Percentiles rank a stretch among this genome's conserved stretches.
Evolutionary conservation across 2,888 invertebrate genomes (phyloP).

Genomic region (Ophonus ardosiacus): DNA sequence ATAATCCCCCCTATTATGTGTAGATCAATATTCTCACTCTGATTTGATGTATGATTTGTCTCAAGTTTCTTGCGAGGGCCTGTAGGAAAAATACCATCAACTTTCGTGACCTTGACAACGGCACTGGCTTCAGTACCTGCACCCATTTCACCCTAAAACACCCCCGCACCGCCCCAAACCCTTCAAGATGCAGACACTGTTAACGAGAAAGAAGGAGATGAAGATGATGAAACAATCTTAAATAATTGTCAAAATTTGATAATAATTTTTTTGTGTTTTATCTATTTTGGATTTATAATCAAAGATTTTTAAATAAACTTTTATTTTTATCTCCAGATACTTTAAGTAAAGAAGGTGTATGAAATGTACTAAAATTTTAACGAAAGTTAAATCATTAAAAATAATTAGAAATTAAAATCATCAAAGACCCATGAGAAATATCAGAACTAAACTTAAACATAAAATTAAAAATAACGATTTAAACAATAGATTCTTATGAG

Average conservation of each 20-base stretch:
- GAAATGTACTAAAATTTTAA: too few species aligned
- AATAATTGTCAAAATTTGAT: background rate
- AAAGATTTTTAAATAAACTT: too few species aligned
- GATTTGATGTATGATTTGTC: conserved; percentile 16
- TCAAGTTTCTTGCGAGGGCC: conserved; percentile 12
- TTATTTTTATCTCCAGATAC: too few species aligned
- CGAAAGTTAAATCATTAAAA: too few species aligned
- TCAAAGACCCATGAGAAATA: too few species aligned
- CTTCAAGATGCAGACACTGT: conserved; percentile 55
- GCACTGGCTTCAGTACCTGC: conserved; percentile 35
- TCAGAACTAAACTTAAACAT: too few species aligned
- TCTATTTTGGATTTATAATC: too few species aligned
- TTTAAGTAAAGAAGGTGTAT: too few species aligned
- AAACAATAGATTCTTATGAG: too few species aligned
- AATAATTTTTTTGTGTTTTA: too few species aligned
- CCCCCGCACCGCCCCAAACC: conserved; percentile 23
- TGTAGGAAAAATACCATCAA: conserved; percentile 6
- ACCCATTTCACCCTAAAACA: conserved; percentile 2
- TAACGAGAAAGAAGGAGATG: conserved; percentile 36
- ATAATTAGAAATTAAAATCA: too few species aligned
- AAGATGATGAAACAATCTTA: background rate
- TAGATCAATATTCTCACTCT: background rate
- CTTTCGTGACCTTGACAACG: conserved; percentile 37
- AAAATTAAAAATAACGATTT: too few species aligned
- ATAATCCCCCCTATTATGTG: background rate